Conservation (phyloP, 2,797 vertebrate species). For the Buceros bicornis region DNA sequence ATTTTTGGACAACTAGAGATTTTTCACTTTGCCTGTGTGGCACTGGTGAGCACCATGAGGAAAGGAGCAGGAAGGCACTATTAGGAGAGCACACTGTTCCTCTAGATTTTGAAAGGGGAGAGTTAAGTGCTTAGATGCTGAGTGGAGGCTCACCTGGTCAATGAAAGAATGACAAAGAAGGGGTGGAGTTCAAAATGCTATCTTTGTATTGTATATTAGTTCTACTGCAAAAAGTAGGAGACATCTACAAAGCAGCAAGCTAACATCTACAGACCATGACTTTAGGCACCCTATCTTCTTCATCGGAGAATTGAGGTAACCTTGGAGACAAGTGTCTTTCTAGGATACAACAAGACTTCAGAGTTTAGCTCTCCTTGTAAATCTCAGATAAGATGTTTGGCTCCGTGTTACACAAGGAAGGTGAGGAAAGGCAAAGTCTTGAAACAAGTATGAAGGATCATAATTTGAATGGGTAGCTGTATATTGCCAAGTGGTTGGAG, state of each 20-base stretch:
- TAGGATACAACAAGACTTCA: background rate
- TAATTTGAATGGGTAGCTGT: background rate
- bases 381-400: background rate
- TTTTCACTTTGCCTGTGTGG: background rate
- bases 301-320: background rate
- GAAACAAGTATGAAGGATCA: background rate
- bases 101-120: background rate
- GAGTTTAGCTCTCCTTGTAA: background rate
- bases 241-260: background rate
- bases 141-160: fast-evolving
- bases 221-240: background rate
- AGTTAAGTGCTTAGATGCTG: background rate
- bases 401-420: background rate
- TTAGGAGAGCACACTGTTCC: background rate
- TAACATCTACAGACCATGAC: background rate
- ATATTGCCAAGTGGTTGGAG: background rate
- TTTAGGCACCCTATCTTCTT: background rate
- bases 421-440: background rate
- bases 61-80: background rate
- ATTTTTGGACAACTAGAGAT: background rate
- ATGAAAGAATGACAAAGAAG: background rate
- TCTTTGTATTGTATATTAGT: background rate
- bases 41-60: background rate
- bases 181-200: fast-evolving
- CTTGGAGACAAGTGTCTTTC: background rate